Evolutionary conservation across 2,888 invertebrate species (phyloP).

Genomic region (Leucophora obtusa): DNA sequence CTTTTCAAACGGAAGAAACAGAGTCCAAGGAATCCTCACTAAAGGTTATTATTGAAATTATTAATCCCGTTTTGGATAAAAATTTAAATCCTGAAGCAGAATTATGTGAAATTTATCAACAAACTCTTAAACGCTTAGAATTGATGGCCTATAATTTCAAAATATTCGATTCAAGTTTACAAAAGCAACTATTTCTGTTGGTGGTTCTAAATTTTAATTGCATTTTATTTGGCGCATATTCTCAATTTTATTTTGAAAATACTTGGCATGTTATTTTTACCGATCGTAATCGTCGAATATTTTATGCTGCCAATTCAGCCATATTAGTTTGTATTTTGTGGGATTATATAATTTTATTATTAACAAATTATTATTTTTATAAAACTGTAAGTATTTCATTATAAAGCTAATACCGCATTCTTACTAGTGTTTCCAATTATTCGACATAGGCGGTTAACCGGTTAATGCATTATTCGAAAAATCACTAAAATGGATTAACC

Average conservation of each 20-base stretch:
- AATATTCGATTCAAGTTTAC: slow-evolving; percentile 64
- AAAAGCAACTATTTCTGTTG: slow-evolving; percentile 68
- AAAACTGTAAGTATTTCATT: slow-evolving; percentile 67
- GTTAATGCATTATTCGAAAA: too few relatives aligned
- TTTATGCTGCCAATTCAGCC: slow-evolving; percentile 70
- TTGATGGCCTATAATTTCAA: slow-evolving; percentile 21
- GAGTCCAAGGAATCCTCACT: background rate
- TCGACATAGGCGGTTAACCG: too few relatives aligned
- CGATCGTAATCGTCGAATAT: slow-evolving; percentile 67
- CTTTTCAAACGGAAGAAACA: background rate
- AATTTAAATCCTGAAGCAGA: background rate
- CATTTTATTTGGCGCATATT: slow-evolving; percentile 70
- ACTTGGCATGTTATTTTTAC: slow-evolving; percentile 71
- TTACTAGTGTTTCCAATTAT: too few relatives aligned
- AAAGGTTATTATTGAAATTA: slow-evolving; percentile 27
- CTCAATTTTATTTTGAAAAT: slow-evolving; percentile 68
- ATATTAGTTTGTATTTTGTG: slow-evolving; percentile 72
- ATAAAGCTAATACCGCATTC: too few relatives aligned
- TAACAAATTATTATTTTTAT: slow-evolving; percentile 63
- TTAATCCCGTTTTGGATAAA: slow-evolving; percentile 24
- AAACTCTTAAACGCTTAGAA: slow-evolving; percentile 5
- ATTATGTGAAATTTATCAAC: background rate
- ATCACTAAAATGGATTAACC: too few relatives aligned
- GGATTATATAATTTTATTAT: slow-evolving; percentile 71
- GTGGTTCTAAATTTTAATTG: slow-evolving; percentile 71